Evolutionary conservation across 2,113 vertebrate species (phyloP).

Genomic region (Oostethus manadensis): DNA sequence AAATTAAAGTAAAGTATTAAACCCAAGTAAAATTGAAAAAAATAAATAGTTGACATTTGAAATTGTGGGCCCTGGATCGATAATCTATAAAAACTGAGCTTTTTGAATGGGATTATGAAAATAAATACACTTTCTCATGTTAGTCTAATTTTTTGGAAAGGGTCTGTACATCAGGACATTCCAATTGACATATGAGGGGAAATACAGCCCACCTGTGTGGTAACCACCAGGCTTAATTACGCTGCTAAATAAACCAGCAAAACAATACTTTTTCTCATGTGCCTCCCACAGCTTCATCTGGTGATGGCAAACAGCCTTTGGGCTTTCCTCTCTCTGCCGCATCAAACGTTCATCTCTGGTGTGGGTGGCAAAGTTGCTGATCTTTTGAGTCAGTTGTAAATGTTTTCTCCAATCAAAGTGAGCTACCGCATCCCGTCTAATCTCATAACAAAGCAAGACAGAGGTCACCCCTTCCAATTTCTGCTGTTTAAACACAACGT

Average conservation of each 20-base stretch:
- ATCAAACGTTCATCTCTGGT: constrained; percentile 38
- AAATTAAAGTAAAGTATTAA: too few relatives aligned
- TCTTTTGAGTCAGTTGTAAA: constrained; percentile 43
- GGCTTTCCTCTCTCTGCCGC: constrained; percentile 42
- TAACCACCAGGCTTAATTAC: constrained; percentile 4
- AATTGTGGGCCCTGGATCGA: too few relatives aligned
- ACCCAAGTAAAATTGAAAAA: too few relatives aligned
- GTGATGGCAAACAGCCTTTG: constrained; percentile 42
- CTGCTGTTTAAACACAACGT: background rate
- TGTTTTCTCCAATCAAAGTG: constrained; percentile 55
- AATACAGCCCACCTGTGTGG: too few relatives aligned
- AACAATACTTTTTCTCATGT: constrained; percentile 18
- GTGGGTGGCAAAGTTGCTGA: constrained; percentile 40
- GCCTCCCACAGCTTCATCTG: constrained; percentile 36
- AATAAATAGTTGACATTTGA: too few relatives aligned
- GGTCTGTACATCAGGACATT: constrained; percentile 6
- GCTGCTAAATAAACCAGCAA: constrained; percentile 42
- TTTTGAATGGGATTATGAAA: too few relatives aligned
- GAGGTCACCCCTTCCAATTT: background rate
- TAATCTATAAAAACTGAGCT: too few relatives aligned
- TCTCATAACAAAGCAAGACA: constrained; percentile 13
- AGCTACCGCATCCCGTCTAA: constrained; percentile 46
- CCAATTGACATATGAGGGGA: constrained; percentile 1
- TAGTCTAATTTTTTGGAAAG: too few relatives aligned
- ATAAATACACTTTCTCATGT: too few relatives aligned